Conservation (phyloP, 2,888 invertebrate genomes). For the Mesorhabditis spiculigera region DNA sequence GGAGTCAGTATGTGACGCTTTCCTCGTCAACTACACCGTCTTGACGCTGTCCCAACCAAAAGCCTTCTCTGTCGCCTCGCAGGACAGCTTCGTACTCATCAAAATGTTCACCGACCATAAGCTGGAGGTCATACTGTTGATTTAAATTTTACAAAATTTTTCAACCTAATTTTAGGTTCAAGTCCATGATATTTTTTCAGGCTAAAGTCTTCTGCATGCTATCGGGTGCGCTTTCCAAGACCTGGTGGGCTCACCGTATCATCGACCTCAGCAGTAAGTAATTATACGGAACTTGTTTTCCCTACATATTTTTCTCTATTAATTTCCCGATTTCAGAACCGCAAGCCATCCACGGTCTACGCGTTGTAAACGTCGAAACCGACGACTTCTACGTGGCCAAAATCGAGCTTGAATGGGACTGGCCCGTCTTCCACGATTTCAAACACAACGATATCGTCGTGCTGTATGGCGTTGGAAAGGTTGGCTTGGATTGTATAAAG, state of each 20-base stretch:
- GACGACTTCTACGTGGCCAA: constrained; percentile 53
- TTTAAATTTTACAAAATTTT: too few relatives aligned
- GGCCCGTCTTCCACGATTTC: constrained; percentile 40
- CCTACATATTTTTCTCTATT: background rate
- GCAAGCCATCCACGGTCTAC: constrained; percentile 35
- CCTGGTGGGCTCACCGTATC: constrained; percentile 51
- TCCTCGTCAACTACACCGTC: constrained; percentile 51
- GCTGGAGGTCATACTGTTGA: constrained; percentile 32
- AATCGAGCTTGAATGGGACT: constrained; percentile 41
- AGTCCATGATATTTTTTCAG: constrained; percentile 11
- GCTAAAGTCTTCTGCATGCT: constrained; percentile 48
- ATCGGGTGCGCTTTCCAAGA: constrained; percentile 45
- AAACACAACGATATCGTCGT: constrained; percentile 45
- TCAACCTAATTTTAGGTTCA: too few relatives aligned
- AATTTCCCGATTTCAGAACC: constrained; percentile 37
- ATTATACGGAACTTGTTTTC: background rate
- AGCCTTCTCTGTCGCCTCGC: constrained; percentile 36
- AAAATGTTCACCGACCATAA: constrained; percentile 48
- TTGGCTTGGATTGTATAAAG: too few relatives aligned
- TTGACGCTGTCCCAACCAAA: constrained; percentile 30
- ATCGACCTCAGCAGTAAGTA: constrained; percentile 47
- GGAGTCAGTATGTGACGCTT: constrained; percentile 48
- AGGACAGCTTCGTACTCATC: constrained; percentile 29
- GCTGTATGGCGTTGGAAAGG: constrained; percentile 43
- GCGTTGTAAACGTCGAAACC: constrained; percentile 32